phyloP scores from a whole-genome alignment of 2,888 invertebrate species.

The Bugula neritina region DNA sequence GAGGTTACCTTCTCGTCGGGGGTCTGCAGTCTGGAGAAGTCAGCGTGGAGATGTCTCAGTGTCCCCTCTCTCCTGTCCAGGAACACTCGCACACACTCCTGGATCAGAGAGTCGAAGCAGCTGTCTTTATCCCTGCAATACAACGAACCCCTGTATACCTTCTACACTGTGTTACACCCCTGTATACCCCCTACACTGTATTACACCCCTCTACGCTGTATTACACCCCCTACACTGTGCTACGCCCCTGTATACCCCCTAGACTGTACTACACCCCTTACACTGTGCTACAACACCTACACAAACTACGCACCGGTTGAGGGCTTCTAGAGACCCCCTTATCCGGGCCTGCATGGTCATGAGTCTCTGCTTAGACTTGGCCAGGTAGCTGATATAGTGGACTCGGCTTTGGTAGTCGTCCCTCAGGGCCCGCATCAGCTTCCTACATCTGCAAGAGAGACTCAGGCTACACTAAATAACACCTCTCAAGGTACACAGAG shows the following conservation, averaged over 20 bases:
- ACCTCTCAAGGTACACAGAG: too few species aligned
- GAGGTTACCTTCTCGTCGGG: slow-evolving; percentile 89
- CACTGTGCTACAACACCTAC: too few species aligned
- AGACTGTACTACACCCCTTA: too few species aligned
- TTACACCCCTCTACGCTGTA: too few species aligned
- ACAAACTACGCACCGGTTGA: slow-evolving; percentile 5
- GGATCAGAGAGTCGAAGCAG: slow-evolving; percentile 68
- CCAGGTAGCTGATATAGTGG: slow-evolving; percentile 76
- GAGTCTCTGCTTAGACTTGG: slow-evolving; percentile 72
- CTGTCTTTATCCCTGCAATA: slow-evolving; percentile 65
- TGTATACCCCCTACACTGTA: too few species aligned
- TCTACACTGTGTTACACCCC: too few species aligned
- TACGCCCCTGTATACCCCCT: too few species aligned
- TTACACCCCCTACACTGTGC: too few species aligned
- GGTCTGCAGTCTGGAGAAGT: slow-evolving; percentile 71
- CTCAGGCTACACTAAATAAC: too few species aligned
- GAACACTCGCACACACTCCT: slow-evolving; percentile 72
- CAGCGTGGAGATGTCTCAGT: slow-evolving; percentile 69
- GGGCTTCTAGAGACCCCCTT: background rate
- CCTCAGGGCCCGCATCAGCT: slow-evolving; percentile 67
- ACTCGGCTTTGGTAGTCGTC: slow-evolving; percentile 71
- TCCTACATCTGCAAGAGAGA: slow-evolving; percentile 62
- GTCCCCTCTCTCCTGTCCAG: slow-evolving; percentile 70
- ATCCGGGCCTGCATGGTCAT: slow-evolving; percentile 59
- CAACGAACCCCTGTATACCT: too few species aligned